Evolutionary conservation across 2,888 invertebrate species (phyloP).

Genomic region (Linnaemya vulpina): DNA sequence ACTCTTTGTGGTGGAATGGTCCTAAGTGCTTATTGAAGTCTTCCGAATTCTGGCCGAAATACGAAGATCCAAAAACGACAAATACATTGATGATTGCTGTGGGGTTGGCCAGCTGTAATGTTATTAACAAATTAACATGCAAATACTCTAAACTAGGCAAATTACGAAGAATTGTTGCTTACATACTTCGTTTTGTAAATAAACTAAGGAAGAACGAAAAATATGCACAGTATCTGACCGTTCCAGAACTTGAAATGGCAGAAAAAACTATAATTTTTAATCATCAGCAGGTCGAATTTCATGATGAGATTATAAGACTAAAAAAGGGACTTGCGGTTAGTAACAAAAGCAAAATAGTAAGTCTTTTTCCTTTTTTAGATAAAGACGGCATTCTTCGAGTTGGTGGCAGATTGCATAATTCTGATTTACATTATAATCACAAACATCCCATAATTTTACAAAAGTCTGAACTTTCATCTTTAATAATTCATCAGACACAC

Average conservation of each 20-base stretch:
- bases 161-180: neutral
- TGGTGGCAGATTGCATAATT: neutral
- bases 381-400: slow-evolving; percentile 14
- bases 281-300: neutral
- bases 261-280: neutral
- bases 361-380: slow-evolving; percentile 5
- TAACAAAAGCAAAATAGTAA: neutral
- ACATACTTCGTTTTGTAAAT: slow-evolving; percentile 5
- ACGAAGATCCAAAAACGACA: neutral
- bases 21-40: neutral
- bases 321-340: no score
- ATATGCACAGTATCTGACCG: neutral
- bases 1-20: slow-evolving; percentile 3
- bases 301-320: neutral
- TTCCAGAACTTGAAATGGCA: neutral
- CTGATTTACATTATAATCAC: neutral
- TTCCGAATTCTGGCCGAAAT: neutral
- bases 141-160: no score
- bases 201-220: neutral
- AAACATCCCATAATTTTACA: slow-evolving; percentile 15
- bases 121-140: neutral
- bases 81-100: neutral
- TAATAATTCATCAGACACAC: neutral
- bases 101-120: neutral
- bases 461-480: neutral